Evolutionary conservation across 1,140 invertebrate species (phyloP).

Genomic region (Trichoplusia ni): DNA sequence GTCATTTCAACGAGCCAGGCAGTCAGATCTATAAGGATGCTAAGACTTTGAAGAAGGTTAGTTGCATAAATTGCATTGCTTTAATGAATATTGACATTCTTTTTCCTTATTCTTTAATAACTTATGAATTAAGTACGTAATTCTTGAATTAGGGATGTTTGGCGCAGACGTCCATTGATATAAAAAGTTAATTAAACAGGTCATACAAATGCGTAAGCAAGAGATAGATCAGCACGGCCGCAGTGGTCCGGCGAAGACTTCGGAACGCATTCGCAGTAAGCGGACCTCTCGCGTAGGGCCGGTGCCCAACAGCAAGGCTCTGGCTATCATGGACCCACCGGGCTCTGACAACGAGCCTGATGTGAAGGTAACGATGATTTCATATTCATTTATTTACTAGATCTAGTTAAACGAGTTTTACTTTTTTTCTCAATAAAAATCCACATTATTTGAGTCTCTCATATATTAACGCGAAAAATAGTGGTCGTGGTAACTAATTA

Average conservation of each 20-base stretch:
- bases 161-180: slow-evolving; percentile 45
- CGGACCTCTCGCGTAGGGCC: slow-evolving; percentile 61
- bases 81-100: too few relatives aligned
- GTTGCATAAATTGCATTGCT: slow-evolving; percentile 58
- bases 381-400: background rate
- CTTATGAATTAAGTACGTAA: too few relatives aligned
- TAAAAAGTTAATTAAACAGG: slow-evolving; percentile 55
- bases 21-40: slow-evolving; percentile 98
- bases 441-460: too few relatives aligned
- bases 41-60: slow-evolving; percentile 91
- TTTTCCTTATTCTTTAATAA: too few relatives aligned
- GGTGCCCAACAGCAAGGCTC: slow-evolving; percentile 63
- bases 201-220: slow-evolving; percentile 84
- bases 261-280: slow-evolving; percentile 82
- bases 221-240: slow-evolving; percentile 85
- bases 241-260: slow-evolving; percentile 77
- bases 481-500: too few relatives aligned
- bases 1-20: slow-evolving; percentile 97
- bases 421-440: too few relatives aligned
- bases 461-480: too few relatives aligned
- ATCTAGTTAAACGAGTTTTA: too few relatives aligned
- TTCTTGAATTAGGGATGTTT: background rate
- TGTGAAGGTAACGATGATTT: slow-evolving; percentile 52
- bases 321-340: slow-evolving; percentile 72
- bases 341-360: slow-evolving; percentile 57